Percentiles rank a stretch among this genome's conserved stretches.
phyloP scores from a whole-genome alignment of 2,113 vertebrate genomes.

The Ptyas mucosa region DNA sequence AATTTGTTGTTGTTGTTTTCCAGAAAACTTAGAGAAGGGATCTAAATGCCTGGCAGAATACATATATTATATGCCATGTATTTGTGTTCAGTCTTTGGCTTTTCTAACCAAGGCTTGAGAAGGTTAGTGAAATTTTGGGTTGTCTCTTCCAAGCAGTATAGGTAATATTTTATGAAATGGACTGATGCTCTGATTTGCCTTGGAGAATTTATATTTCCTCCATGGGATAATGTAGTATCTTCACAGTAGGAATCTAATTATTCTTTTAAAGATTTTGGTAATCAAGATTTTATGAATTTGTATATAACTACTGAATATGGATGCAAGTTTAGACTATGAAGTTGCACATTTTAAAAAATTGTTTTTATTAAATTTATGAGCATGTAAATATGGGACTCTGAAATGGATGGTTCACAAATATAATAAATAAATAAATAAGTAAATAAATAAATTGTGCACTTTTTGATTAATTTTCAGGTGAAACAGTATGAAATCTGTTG shows the following conservation, averaged over 20 bases:
- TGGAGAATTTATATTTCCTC: not conserved
- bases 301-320: not conserved
- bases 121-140: not conserved
- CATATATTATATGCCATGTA: not conserved
- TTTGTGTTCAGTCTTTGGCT: not conserved
- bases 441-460: not conserved
- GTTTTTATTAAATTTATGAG: not conserved
- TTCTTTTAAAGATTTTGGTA: not conserved
- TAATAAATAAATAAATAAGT: not conserved
- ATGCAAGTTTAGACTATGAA: not conserved
- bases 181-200: not conserved
- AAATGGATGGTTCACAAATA: not conserved
- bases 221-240: not conserved
- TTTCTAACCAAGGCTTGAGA: not conserved
- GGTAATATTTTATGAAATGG: not conserved
- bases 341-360: not conserved
- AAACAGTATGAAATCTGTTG: not conserved
- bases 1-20: not conserved
- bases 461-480: not conserved
- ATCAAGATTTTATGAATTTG: not conserved
- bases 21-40: not conserved
- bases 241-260: not conserved
- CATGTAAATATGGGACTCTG: not conserved
- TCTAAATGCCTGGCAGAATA: not conserved
- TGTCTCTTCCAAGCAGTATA: not conserved